These are phyloP conservation scores for Oreochromis spilurus DNA, from an alignment of 2,113 vertebrate species.

Conservation along the genomic window DNA sequence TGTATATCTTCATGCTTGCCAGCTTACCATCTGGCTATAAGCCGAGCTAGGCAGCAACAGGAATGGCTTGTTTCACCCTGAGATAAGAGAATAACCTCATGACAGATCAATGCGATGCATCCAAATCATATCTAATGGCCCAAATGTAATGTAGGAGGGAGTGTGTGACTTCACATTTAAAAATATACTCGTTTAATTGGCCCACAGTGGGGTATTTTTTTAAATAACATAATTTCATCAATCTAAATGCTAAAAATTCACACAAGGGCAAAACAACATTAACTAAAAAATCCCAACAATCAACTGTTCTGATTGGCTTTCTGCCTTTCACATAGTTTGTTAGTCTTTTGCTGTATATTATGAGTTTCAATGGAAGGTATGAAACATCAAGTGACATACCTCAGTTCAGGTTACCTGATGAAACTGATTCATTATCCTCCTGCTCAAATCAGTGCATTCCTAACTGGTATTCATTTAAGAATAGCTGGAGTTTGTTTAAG, in stretches of 20 bases:
- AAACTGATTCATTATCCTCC: neutral
- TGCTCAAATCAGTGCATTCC: neutral
- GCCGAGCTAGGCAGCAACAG: neutral
- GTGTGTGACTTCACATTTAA: neutral
- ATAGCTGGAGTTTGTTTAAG: neutral
- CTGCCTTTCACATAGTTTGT: neutral
- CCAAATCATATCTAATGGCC: neutral
- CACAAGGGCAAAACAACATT: neutral
- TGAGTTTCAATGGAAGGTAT: neutral
- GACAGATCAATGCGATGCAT: fast-evolving
- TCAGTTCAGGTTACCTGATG: neutral
- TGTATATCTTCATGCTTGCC: neutral
- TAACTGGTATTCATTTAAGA: fast-evolving
- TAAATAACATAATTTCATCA: neutral
- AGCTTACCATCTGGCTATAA: neutral
- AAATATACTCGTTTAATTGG: neutral
- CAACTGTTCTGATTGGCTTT: neutral
- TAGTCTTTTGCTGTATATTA: fast-evolving
- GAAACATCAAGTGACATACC: neutral
- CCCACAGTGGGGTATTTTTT: neutral
- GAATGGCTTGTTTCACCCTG: neutral
- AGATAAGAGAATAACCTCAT: neutral
- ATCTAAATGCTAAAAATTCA: neutral
- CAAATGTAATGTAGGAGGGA: neutral
- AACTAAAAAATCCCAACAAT: neutral